A percentile compares a stretch with the other conserved stretches of the same genome.
These are phyloP conservation scores for Ypsolopha scabrella DNA, from an alignment of 2,888 invertebrate species.

Conservation along the genomic window DNA sequence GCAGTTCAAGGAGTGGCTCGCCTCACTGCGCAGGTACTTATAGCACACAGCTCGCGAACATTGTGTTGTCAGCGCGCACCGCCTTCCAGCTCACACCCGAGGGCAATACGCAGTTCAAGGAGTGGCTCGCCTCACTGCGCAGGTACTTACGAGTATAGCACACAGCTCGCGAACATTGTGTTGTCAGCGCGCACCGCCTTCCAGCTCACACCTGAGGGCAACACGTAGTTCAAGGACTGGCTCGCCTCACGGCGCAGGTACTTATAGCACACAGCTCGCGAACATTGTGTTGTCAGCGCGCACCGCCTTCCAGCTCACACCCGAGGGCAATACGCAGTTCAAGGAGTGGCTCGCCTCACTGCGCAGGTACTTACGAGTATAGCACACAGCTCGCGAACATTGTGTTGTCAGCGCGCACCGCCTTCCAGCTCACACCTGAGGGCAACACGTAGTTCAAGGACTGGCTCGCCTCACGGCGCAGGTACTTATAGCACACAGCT, in stretches of 20 bases:
- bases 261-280: conserved; percentile 75
- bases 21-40: conserved; percentile 87
- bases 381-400: conserved; percentile 85
- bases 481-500: conserved; percentile 78
- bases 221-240: conserved; percentile 96
- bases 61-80: conserved; percentile 91
- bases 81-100: conserved; percentile 96
- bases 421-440: conserved; percentile 95
- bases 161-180: conserved; percentile 89
- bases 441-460: conserved; percentile 96
- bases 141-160: conserved; percentile 74
- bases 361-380: conserved; percentile 80
- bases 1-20: conserved; percentile 97
- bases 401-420: conserved; percentile 91
- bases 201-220: conserved; percentile 94
- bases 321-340: conserved; percentile 94
- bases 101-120: conserved; percentile 95
- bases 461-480: conserved; percentile 92
- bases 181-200: conserved; percentile 94
- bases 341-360: conserved; percentile 96
- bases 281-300: conserved; percentile 92
- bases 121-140: conserved; percentile 93
- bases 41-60: conserved; percentile 82
- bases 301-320: conserved; percentile 94
- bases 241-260: conserved; percentile 92